phyloP scores from a whole-genome alignment of 2,888 invertebrate species.

The Campoplex nolae region DNA sequence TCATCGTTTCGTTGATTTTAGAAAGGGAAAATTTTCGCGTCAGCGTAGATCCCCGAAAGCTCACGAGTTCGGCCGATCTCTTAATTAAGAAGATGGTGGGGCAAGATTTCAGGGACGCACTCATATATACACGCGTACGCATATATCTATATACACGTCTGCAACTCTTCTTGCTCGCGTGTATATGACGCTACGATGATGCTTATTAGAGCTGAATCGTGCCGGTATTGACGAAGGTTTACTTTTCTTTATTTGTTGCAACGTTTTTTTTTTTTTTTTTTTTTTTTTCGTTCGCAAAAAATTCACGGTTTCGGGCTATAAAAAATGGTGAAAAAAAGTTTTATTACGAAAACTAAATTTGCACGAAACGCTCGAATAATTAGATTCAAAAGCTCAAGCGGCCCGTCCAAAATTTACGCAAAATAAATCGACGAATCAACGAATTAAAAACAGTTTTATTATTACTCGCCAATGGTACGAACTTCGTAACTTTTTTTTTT shows the following conservation, averaged over 20 bases:
- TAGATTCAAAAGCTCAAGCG: too few relatives aligned
- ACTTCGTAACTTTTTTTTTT: not conserved
- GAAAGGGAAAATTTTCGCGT: constrained; percentile 8
- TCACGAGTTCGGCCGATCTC: constrained; percentile 8
- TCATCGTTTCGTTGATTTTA: constrained; percentile 11
- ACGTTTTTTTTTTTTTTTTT: not conserved
- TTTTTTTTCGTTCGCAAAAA: not conserved
- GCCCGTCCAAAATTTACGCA: too few relatives aligned
- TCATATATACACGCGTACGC: not conserved
- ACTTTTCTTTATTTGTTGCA: not conserved
- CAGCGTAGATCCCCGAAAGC: constrained; percentile 6
- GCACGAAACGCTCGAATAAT: not conserved
- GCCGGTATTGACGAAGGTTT: not conserved
- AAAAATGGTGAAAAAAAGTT: not conserved
- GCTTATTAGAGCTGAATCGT: not conserved
- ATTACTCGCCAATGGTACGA: not conserved
- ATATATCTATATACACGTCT: not conserved
- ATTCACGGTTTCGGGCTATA: not conserved
- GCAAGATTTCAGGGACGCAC: constrained; percentile 5
- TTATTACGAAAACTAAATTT: not conserved
- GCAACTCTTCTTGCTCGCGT: not conserved
- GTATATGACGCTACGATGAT: not conserved
- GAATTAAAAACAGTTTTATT: not conserved
- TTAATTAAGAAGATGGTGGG: constrained; percentile 11
- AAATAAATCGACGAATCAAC: not conserved